Evolutionary conservation across 30 jellyfish, hydroid and myxozoan genomes (phyloP).

Genomic region (Euphysa ruthae): DNA sequence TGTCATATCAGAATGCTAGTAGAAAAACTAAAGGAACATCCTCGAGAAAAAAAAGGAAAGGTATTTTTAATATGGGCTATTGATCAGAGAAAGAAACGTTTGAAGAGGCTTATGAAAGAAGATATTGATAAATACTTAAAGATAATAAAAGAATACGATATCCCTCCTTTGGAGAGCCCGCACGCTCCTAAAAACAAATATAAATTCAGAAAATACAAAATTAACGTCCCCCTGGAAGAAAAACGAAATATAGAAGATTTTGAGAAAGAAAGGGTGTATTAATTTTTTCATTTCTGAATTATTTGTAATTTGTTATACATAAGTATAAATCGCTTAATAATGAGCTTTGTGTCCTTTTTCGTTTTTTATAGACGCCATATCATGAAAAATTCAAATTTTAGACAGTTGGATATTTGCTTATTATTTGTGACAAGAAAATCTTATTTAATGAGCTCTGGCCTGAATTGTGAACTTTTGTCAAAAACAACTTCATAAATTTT

Average conservation of each 20-base stretch:
- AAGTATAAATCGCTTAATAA: no score
- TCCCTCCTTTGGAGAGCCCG: conserved; percentile 78
- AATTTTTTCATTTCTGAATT: no score
- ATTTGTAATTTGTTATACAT: no score
- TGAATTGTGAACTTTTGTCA: no score
- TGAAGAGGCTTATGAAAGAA: conserved; percentile 37
- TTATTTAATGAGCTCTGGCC: no score
- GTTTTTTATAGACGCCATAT: no score
- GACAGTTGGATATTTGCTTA: no score
- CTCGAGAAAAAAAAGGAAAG: conserved; percentile 51
- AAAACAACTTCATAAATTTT: no score
- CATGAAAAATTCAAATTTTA: no score
- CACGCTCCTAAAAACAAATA: conserved; percentile 60
- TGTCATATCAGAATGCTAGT: conserved; percentile 33
- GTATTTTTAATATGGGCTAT: conserved; percentile 72
- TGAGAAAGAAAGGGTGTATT: conserved; percentile 74
- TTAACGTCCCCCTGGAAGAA: conserved; percentile 82
- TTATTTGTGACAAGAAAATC: no score
- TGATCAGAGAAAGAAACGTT: conserved; percentile 71
- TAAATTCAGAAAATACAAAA: conserved; percentile 63
- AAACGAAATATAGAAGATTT: conserved; percentile 83
- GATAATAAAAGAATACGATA: conserved; percentile 45
- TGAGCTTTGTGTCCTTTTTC: no score
- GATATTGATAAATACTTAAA: conserved; percentile 46
- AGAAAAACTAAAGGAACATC: conserved; percentile 4